A percentile compares a stretch with the other conserved stretches of the same genome.
Evolutionary conservation across 1,140 invertebrate species (phyloP).

Genomic region (Arion vulgaris): DNA sequence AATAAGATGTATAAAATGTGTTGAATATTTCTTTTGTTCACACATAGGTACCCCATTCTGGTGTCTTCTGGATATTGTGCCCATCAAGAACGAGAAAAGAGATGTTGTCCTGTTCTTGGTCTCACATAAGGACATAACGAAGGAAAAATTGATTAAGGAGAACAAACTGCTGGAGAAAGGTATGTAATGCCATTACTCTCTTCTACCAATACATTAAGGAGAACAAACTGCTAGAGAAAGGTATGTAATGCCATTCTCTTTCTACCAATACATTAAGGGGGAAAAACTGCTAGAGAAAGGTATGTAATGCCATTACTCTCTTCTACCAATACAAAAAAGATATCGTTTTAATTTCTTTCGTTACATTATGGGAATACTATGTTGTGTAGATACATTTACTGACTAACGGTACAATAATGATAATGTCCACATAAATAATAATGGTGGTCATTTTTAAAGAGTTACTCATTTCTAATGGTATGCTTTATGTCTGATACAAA

Average conservation of each 20-base stretch:
- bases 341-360: too few relatives aligned
- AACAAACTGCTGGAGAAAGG: not conserved
- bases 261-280: conserved; percentile 70
- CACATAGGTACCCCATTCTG: conserved; percentile 88
- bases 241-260: not conserved
- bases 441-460: too few relatives aligned
- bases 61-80: conserved; percentile 97
- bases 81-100: conserved; percentile 98
- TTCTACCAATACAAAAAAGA: too few relatives aligned
- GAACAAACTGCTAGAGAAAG: not conserved
- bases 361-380: conserved; percentile 42
- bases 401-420: too few relatives aligned
- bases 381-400: too few relatives aligned
- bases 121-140: conserved; percentile 96
- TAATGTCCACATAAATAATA: too few relatives aligned
- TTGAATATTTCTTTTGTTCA: not conserved
- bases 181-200: not conserved
- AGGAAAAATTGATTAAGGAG: conserved; percentile 78
- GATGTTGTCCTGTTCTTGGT: conserved; percentile 96
- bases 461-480: too few relatives aligned
- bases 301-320: not conserved
- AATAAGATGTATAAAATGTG: too few relatives aligned
- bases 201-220: too few relatives aligned
- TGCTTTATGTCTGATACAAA: too few relatives aligned
- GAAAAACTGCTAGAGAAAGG: not conserved